Conservation (phyloP, 2,797 vertebrate species). For the Prionace glauca region DNA sequence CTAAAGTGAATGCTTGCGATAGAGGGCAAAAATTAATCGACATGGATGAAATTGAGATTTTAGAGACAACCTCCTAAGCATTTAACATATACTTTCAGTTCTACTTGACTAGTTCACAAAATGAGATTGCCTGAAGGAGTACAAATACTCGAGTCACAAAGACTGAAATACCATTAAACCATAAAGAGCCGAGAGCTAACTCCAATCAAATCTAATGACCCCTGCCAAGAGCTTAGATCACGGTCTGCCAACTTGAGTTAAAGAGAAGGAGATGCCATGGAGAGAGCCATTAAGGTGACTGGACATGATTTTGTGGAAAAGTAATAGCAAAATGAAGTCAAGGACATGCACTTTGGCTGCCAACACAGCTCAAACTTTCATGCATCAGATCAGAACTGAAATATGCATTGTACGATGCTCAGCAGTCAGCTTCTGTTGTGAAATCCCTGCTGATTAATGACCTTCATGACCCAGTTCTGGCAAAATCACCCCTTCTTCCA, state of each 20-base stretch:
- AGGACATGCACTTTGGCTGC: constrained; percentile 50
- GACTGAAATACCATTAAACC: not conserved
- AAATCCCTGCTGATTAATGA: constrained; percentile 29
- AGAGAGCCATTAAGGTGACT: constrained; percentile 52
- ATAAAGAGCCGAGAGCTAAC: constrained; percentile 52
- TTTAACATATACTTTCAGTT: not conserved
- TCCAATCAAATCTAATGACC: constrained; percentile 61
- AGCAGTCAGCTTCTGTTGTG: constrained; percentile 47
- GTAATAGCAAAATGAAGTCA: constrained; percentile 47
- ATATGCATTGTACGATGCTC: constrained; percentile 44
- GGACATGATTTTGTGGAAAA: constrained; percentile 41
- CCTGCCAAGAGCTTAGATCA: constrained; percentile 55
- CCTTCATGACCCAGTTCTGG: not conserved
- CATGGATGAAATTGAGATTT: not conserved
- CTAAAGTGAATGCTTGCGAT: not conserved
- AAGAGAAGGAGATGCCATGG: constrained; percentile 51
- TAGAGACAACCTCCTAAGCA: not conserved
- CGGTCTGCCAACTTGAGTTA: constrained; percentile 54
- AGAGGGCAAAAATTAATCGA: not conserved
- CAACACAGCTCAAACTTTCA: constrained; percentile 51
- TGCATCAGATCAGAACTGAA: constrained; percentile 52
- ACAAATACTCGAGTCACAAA: not conserved
- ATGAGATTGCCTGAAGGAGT: constrained; percentile 4
- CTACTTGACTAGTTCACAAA: not conserved
- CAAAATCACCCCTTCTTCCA: not conserved